Conservation (phyloP, 2,113 vertebrate genomes). For the Cacatua alba region DNA sequence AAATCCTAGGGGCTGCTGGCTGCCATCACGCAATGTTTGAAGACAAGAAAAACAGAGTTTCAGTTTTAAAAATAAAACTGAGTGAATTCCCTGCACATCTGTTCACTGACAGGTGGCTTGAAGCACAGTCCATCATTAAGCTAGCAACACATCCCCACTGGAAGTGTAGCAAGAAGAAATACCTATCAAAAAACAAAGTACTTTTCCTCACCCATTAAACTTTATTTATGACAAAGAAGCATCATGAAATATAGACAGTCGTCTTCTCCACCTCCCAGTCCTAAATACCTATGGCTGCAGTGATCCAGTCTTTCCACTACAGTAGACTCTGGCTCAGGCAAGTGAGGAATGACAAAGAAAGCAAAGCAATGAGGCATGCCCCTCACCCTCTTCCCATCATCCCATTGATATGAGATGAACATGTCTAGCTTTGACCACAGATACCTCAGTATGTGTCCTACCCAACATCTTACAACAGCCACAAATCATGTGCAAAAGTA, state of each 20-base stretch:
- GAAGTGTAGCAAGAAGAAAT: neutral
- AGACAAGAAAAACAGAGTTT: neutral
- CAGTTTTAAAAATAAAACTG: neutral
- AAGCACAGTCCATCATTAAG: neutral
- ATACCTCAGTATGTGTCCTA: neutral
- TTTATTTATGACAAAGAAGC: neutral
- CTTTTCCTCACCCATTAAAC: accelerated
- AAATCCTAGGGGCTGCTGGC: neutral
- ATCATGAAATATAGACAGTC: neutral
- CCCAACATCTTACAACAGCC: neutral
- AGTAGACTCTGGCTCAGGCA: neutral
- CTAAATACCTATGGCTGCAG: neutral
- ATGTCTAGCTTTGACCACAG: neutral
- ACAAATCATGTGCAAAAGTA: neutral
- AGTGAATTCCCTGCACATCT: neutral
- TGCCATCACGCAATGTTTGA: neutral
- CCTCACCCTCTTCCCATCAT: neutral
- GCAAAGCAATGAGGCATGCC: accelerated
- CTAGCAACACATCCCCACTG: neutral
- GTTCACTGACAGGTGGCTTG: neutral
- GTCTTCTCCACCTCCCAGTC: neutral
- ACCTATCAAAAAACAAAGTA: neutral
- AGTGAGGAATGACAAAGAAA: neutral
- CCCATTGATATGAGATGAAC: neutral
- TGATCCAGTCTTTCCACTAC: neutral